Evolutionary conservation across 1,140 invertebrate genomes (phyloP).

Genomic region (Heliothis subflexa): DNA sequence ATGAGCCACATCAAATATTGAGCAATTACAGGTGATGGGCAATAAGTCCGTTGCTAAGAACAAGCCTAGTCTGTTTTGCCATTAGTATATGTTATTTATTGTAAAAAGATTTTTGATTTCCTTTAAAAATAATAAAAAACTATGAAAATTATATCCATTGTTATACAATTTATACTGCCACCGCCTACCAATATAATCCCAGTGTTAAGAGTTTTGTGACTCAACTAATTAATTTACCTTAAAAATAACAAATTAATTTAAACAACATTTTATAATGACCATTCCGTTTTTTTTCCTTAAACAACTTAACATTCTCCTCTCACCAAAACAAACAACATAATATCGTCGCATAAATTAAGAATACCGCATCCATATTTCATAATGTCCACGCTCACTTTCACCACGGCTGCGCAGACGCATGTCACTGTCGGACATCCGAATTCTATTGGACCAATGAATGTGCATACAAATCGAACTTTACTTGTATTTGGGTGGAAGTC

Average conservation of each 20-base stretch:
- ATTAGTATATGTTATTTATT: neutral
- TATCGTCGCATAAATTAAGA: slow-evolving; percentile 5
- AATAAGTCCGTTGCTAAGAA: neutral
- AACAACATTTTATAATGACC: too few relatives aligned
- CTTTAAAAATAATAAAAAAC: too few relatives aligned
- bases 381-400: slow-evolving; percentile 26
- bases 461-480: slow-evolving; percentile 38
- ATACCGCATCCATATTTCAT: slow-evolving; percentile 28
- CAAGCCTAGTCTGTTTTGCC: neutral
- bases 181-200: too few relatives aligned
- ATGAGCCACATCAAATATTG: slow-evolving; percentile 10
- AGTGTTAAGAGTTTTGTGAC: too few relatives aligned
- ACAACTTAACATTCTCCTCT: too few relatives aligned
- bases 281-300: too few relatives aligned
- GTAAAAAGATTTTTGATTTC: too few relatives aligned
- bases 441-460: slow-evolving; percentile 28
- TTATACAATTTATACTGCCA: too few relatives aligned
- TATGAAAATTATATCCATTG: too few relatives aligned
- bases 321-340: neutral
- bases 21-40: slow-evolving; percentile 4
- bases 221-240: too few relatives aligned
- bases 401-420: slow-evolving; percentile 21
- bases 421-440: slow-evolving; percentile 27
- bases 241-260: too few relatives aligned
- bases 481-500: slow-evolving; percentile 27